Percentiles rank a stretch among this genome's conserved stretches.
Evolutionary conservation across 1,140 invertebrate genomes (phyloP).

Genomic region (Conus ventricosus): DNA sequence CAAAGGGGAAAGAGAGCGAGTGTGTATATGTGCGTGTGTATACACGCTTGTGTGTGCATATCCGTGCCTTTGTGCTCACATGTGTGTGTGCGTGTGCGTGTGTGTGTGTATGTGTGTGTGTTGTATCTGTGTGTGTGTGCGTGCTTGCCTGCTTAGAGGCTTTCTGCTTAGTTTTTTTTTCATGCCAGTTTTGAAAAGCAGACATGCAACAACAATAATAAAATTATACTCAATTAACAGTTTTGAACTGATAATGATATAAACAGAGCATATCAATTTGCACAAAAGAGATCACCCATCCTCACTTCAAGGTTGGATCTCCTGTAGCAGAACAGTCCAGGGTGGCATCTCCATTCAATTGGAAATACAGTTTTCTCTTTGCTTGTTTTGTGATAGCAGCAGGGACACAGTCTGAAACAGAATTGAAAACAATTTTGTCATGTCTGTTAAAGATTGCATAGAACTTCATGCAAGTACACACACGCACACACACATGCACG

Average conservation of each 20-base stretch:
- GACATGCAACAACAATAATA: not conserved
- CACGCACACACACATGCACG: not conserved
- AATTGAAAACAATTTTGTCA: not conserved
- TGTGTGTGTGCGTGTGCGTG: not conserved
- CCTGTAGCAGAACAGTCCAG: conserved; percentile 49
- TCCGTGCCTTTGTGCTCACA: not conserved
- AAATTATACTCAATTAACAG: too few species aligned
- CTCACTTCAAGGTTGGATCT: conserved; percentile 43
- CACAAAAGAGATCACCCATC: too few species aligned
- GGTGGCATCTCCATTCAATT: conserved; percentile 35
- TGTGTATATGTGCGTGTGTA: too few species aligned
- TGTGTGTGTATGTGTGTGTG: not conserved
- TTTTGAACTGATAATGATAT: not conserved
- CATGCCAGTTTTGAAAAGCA: not conserved
- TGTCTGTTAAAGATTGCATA: too few species aligned
- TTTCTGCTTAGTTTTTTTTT: not conserved
- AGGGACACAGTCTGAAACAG: conserved; percentile 35
- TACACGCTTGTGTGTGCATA: too few species aligned
- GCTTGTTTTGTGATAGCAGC: conserved; percentile 43
- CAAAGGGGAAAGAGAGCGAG: too few species aligned
- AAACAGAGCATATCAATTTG: not conserved
- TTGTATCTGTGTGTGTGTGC: not conserved
- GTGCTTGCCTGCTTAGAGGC: not conserved
- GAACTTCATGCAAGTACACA: not conserved
- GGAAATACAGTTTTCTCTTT: conserved; percentile 36